Base-by-base conservation (phyloP, 2,797 vertebrate species). In the Hypotaenidia philippensis region DNA sequence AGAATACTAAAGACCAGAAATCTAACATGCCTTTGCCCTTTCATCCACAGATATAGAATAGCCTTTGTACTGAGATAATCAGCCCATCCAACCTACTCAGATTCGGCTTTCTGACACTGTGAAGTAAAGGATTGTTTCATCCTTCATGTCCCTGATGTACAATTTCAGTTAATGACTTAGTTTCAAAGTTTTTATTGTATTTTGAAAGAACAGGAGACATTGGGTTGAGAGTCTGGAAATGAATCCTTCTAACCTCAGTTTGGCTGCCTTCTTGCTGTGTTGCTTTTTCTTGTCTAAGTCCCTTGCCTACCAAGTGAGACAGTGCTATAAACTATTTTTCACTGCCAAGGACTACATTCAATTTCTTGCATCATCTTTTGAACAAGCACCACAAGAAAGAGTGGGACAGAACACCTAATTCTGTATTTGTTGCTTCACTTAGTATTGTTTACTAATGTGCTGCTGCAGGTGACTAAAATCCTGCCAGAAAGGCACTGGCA, bases 121-220 rank as follows among this genome's bases (percentile, higher is more conserved):
- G 14, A 76, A 84, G 38, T 36, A 78, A 88, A 65, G 52, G 3
- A 91, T 29, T 85, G 15, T 69, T 93, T 89, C 50, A 75, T 69
- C 9, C 2, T 80, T 76, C 63, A 44, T 10, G 13, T 88, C 61
- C 34, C 21, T 11, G 41, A 0, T 4, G 31, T 64, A 70, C 25
- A 38, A 61, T 89, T 91, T 85, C 70, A 89, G 47, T 31, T 60
- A 94, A 84, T 76, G 31, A 63, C 60, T 79, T 87, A 52, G n/a
- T 75, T 95, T 92, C 74, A 80, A 66, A 84, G 50, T 29, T 80
- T 77, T 77, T 83, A 47, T 76, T 86, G 29, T 70, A 45, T 61
- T 91, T 84, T 79, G 78, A 83, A 96, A 77, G 47, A 79, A 76
- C 4, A 80, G 71, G 14, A 76, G 25, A 87, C 65, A 32, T 47